These are phyloP conservation scores for Actenoides hombroni DNA, from an alignment of 2,113 vertebrate genomes.

Conservation along the genomic window DNA sequence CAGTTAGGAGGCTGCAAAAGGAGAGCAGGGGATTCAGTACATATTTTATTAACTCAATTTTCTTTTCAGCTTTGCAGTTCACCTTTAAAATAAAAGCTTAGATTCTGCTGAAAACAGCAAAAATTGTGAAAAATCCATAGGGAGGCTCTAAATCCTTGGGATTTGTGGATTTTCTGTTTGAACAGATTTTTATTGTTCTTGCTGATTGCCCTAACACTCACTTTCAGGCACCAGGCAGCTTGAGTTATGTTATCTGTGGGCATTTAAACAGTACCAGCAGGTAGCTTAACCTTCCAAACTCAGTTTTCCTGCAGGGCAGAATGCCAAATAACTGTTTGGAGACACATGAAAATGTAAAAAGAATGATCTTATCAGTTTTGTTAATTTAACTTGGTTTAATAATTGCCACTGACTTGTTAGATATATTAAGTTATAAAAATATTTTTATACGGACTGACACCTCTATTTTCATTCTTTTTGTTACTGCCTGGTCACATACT, in stretches of 20 bases:
- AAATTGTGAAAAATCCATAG: constrained; percentile 53
- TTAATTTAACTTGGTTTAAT: constrained; percentile 71
- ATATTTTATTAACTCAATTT: constrained; percentile 48
- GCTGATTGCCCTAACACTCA: constrained; percentile 55
- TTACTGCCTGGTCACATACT: constrained; percentile 75
- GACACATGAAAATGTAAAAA: constrained; percentile 28
- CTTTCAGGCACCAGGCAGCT: constrained; percentile 37
- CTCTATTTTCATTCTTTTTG: constrained; percentile 76
- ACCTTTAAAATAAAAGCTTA: constrained; percentile 58
- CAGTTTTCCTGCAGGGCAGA: constrained; percentile 11
- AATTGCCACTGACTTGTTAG: constrained; percentile 70
- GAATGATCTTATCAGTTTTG: constrained; percentile 59
- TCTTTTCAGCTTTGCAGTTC: constrained; percentile 52
- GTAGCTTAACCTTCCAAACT: constrained; percentile 53
- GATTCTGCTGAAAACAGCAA: constrained; percentile 56
- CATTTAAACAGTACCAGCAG: constrained; percentile 63
- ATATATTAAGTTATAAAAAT: constrained; percentile 76
- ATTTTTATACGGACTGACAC: constrained; percentile 79
- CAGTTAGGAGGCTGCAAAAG: background rate
- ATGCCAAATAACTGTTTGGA: constrained; percentile 42
- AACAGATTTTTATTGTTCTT: constrained; percentile 64
- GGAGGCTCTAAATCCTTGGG: constrained; percentile 45
- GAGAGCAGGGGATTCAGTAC: constrained; percentile 10
- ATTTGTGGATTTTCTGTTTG: constrained; percentile 63
- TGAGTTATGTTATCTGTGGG: constrained; percentile 60